phyloP scores from a whole-genome alignment of 53 echinoderm and acorn worm genomes.

The Antedon mediterranea region DNA sequence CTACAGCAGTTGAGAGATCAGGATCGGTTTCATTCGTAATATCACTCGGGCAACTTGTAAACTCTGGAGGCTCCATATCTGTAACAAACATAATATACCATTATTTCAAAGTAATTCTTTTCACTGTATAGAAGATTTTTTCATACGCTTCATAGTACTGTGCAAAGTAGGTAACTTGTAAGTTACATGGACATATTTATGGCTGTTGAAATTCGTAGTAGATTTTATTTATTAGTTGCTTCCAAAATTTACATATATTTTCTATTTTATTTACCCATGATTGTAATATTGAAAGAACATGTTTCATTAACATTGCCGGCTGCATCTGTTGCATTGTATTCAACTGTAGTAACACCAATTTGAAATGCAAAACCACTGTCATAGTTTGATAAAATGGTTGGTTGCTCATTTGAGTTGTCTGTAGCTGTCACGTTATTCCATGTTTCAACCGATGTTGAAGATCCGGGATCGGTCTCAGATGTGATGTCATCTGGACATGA shows the following conservation, averaged over 20 bases:
- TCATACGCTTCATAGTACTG: too few species aligned
- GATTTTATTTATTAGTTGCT: too few species aligned
- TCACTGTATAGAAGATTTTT: too few species aligned
- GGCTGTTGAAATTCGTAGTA: too few species aligned
- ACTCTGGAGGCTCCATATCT: constrained; percentile 22
- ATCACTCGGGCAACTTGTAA: constrained; percentile 8
- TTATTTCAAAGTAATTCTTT: too few species aligned
- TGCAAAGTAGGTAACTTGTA: too few species aligned
- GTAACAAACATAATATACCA: not conserved
- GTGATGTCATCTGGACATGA: not conserved
- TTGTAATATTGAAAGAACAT: constrained; percentile 20
- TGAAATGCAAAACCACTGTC: constrained; percentile 1
- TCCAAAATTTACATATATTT: not conserved
- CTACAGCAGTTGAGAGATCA: not conserved
- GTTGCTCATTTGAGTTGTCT: not conserved
- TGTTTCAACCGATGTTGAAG: not conserved
- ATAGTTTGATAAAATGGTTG: not conserved
- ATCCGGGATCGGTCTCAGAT: not conserved
- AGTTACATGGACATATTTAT: too few species aligned
- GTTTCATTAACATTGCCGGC: constrained; percentile 14
- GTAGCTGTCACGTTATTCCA: not conserved
- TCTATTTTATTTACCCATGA: constrained; percentile 4
- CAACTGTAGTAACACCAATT: constrained; percentile 16
- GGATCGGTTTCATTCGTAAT: constrained; percentile 9
- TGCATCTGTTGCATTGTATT: constrained; percentile 5